phyloP scores from a whole-genome alignment of 2,113 vertebrate species.

The Henicopernis longicauda region DNA sequence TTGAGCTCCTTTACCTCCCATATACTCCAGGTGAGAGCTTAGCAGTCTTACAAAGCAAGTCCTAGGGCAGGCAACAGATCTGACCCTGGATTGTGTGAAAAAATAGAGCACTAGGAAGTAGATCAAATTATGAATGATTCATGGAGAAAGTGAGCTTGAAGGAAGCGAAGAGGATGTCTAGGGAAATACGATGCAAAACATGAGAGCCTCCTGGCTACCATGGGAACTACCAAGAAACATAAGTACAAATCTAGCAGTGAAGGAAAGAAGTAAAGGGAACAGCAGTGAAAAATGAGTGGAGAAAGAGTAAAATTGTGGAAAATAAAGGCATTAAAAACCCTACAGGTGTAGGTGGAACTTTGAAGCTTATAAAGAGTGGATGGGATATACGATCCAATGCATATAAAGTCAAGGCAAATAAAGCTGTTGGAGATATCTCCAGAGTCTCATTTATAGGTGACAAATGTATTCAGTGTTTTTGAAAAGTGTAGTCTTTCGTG shows the following conservation, averaged over 20 bases:
- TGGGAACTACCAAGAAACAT: background rate
- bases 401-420: background rate
- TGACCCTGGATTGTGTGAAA: background rate
- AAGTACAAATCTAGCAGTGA: background rate
- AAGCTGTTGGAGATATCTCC: background rate
- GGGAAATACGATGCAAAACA: background rate
- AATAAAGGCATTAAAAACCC: background rate
- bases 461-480: background rate
- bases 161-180: slow-evolving; percentile 4
- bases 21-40: slow-evolving; percentile 8
- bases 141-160: background rate
- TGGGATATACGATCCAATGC: background rate
- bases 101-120: background rate
- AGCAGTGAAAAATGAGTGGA: background rate
- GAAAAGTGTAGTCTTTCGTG: background rate
- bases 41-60: background rate
- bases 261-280: background rate
- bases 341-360: background rate
- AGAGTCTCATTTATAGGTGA: background rate
- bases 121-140: slow-evolving; percentile 39
- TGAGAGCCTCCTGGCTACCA: background rate
- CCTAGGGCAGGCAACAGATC: background rate
- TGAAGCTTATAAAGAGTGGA: background rate
- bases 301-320: background rate
- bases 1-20: background rate